Base-by-base conservation (phyloP, 2,888 invertebrate species). In the Hyles lineata region DNA sequence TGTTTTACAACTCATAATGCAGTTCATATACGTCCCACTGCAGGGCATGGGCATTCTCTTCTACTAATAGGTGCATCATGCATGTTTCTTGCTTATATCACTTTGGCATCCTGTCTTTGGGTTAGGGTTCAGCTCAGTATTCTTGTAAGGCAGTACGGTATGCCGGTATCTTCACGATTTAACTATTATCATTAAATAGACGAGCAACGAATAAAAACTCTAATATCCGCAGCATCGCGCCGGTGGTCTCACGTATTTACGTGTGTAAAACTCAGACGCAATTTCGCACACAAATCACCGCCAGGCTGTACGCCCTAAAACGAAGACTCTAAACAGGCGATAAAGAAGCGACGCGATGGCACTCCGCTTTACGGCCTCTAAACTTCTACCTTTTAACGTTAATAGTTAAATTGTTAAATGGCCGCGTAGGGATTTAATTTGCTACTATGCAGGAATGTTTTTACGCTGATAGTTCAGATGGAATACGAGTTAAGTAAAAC, bases 241-340 rank as follows among this genome's bases (percentile, higher is more conserved):
- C 55, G 25, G 52, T 58, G 70, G 55, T 55, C 58, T 55, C 58
- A n/a, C 58, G 4, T 58, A 55, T 52, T 55, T 70, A 21, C 21
- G 52, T 52, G 50, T 70, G 50, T 70, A 70, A 70, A 70, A 55
- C 29, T 2, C 55, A 52, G 55, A 70, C 29, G 70, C 70, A 70
- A 70, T 70, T 70, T 58, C 29, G 29, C 55, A 15, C 17, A 55
- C 52, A 58, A 70, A 70, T 70, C 58, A 55, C 70, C 55, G 55
- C 17, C 70, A 67, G 43, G 19, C 21, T 58, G 1, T 55, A 58
- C 58, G 58, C n/a, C 52, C 55, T 55, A 70, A 70, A 70, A 55
- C 70, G 70, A 58, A 70, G 32, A 7, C 58, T 32, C 55, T 58
- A 58, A 70, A 70, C 58, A 70, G 55, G 0, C 29, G 25, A 70